These are phyloP conservation scores for Genyomyrus donnyi DNA, from an alignment of 2,113 vertebrate species.

Conservation along the genomic window DNA sequence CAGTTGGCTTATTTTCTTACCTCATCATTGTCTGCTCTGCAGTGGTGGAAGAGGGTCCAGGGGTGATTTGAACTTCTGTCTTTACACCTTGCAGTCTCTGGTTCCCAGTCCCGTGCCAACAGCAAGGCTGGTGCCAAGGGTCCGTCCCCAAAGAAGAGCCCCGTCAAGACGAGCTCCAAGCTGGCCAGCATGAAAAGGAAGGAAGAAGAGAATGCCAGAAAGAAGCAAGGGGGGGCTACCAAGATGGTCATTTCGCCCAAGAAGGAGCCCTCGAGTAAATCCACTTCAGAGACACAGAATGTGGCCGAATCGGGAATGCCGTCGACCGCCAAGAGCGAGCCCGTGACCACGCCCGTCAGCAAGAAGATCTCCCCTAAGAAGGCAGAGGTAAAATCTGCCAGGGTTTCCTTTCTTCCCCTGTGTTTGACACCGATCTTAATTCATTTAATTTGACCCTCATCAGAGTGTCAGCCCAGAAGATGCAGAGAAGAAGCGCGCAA, in stretches of 20 bases:
- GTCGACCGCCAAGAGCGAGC: slow-evolving; percentile 50
- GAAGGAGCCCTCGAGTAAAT: slow-evolving; percentile 35
- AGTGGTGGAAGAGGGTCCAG: not conserved
- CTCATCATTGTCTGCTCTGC: not conserved
- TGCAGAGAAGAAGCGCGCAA: slow-evolving; percentile 76
- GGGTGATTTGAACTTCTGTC: not conserved
- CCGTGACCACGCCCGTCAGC: slow-evolving; percentile 51
- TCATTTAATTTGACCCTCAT: not conserved
- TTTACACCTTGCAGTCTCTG: not conserved
- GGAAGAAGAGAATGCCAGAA: slow-evolving; percentile 47
- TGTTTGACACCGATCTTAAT: not conserved
- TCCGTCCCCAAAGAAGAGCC: slow-evolving; percentile 49
- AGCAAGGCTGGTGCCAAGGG: slow-evolving; percentile 14
- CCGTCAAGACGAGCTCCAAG: slow-evolving; percentile 67
- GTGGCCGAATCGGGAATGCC: slow-evolving; percentile 50
- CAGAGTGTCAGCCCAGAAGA: slow-evolving; percentile 79
- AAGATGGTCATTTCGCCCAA: slow-evolving; percentile 39
- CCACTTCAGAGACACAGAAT: slow-evolving; percentile 30
- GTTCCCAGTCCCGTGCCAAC: slow-evolving; percentile 26
- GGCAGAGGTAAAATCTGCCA: slow-evolving; percentile 62
- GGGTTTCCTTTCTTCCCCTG: not conserved
- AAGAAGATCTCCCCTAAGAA: slow-evolving; percentile 74
- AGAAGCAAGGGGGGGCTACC: slow-evolving; percentile 31
- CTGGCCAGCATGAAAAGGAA: slow-evolving; percentile 70
- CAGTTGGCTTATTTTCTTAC: not conserved